Base-by-base conservation (phyloP, 2,888 invertebrate species). In the Malacosoma neustria region DNA sequence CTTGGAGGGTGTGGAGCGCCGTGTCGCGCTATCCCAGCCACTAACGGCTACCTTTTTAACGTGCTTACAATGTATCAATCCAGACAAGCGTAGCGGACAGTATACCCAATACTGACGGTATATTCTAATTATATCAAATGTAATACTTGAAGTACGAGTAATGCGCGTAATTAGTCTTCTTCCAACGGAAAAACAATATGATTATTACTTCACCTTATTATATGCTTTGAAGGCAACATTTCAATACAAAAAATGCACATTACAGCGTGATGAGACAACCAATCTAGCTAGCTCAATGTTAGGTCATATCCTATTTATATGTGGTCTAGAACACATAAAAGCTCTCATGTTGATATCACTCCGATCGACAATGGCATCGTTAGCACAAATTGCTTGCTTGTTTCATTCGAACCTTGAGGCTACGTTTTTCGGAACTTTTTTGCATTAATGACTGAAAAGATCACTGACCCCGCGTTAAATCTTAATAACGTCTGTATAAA, bases 251-350 rank as follows among this genome's bases (percentile, higher is more conserved):
- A 41, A 48, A 41, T 49, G 41, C 40, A 33, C 39, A 37, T 34
- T 41, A 38, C 43, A 43, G 45, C 39, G 42, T 48, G 41, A 39
- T 45, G 37, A 34, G 51, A 54, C 40, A n/a, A n/a, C n/a, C n/a
- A n/a, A n/a, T n/a, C 48, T 56, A 62, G 56, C 57, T 66, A 64
- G 69, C 61, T 54, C 62, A 66, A 62, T 58, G 59, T 63, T 57
- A 62, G 66, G 68, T 67, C 69, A 54, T 46, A 68, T 47, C 60
- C 67, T 51, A 58, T 58, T 61, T 70, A 46, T 47, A 53, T 55
- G 59, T 53, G 40, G 49, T 42, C 46, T 54, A 37, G 42, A 39
- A 46, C 44, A 49, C 48, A 54, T 37, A 46, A 43, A 39, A 38
- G 38, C 30, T 51, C 45, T 48, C 47, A 37, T 43, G 38, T 39